These are phyloP conservation scores for Ornithorhynchus anatinus DNA, from an alignment of 2,113 vertebrate genomes.

Conservation along the genomic window DNA sequence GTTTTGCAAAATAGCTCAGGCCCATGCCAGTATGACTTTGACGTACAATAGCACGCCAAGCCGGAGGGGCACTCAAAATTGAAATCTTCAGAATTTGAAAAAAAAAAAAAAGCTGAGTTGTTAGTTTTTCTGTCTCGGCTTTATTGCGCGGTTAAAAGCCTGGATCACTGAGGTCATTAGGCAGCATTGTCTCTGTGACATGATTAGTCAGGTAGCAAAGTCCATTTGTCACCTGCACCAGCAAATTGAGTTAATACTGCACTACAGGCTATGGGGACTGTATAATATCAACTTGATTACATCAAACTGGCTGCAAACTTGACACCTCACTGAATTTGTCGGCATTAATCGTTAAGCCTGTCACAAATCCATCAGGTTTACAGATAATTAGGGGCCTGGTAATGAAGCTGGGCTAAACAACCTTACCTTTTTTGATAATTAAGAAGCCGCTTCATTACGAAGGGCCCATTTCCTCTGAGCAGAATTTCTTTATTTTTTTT, in stretches of 20 bases:
- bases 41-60: conserved; percentile 61
- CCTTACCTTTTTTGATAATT: conserved; percentile 95
- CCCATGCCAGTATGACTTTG: conserved; percentile 63
- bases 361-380: conserved; percentile 99
- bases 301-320: conserved; percentile 96
- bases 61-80: conserved; percentile 57
- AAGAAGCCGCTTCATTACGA: conserved; percentile 88
- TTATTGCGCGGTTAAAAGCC: conserved; percentile 85
- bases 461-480: conserved; percentile 81
- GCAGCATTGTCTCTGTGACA: conserved; percentile 96
- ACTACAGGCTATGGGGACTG: conserved; percentile 89
- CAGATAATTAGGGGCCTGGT: conserved; percentile 98
- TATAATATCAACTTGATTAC: conserved; percentile 99
- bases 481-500: conserved; percentile 71
- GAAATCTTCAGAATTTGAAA: conserved; percentile 48
- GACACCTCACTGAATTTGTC: conserved; percentile 99
- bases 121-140: conserved; percentile 70
- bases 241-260: conserved; percentile 97
- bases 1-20: conserved; percentile 59
- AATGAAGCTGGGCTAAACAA: conserved; percentile 94
- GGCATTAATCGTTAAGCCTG: conserved; percentile 98
- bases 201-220: conserved; percentile 99
- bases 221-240: conserved; percentile 97
- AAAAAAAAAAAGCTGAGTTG: conserved; percentile 67
- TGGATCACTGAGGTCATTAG: conserved; percentile 94